phyloP scores from a whole-genome alignment of 2,888 invertebrate genomes.

The Hydraecia micacea region DNA sequence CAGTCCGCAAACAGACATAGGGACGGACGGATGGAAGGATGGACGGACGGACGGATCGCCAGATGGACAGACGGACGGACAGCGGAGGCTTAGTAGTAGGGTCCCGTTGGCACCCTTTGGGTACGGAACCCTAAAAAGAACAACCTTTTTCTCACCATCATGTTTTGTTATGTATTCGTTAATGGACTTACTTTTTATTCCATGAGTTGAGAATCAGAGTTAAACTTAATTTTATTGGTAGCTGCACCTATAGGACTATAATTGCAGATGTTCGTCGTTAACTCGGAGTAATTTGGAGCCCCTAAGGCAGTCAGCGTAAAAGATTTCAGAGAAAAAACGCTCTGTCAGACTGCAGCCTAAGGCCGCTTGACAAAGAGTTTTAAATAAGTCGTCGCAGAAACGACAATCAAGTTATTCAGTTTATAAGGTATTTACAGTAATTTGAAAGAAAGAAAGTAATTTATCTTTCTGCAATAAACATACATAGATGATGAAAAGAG shows the following conservation, averaged over 20 bases:
- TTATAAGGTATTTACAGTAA: background rate
- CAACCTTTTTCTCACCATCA: background rate
- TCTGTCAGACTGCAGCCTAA: constrained; percentile 43
- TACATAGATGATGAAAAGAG: background rate
- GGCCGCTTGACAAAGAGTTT: constrained; percentile 39
- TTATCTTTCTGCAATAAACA: background rate
- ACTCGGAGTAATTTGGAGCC: constrained; percentile 60
- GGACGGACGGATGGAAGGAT: no score
- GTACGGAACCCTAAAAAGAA: no score
- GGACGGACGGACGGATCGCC: no score
- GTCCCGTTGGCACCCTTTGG: no score
- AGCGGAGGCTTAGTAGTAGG: no score
- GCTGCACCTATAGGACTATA: constrained; percentile 52
- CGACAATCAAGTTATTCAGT: constrained; percentile 3
- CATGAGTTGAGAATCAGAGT: constrained; percentile 40
- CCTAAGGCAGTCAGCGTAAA: constrained; percentile 56
- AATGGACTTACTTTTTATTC: constrained; percentile 35
- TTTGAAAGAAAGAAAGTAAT: no score
- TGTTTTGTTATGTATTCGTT: constrained; percentile 21
- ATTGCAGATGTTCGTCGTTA: constrained; percentile 58
- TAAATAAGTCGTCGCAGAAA: constrained; percentile 20
- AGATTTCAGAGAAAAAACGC: constrained; percentile 61
- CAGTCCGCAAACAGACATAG: no score
- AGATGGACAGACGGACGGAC: no score
- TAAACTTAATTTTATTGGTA: constrained; percentile 50